Percentiles rank a stretch among this genome's conserved stretches.
These are phyloP conservation scores for Oreocharis arfaki DNA, from an alignment of 2,113 vertebrate species.

Conservation along the genomic window DNA sequence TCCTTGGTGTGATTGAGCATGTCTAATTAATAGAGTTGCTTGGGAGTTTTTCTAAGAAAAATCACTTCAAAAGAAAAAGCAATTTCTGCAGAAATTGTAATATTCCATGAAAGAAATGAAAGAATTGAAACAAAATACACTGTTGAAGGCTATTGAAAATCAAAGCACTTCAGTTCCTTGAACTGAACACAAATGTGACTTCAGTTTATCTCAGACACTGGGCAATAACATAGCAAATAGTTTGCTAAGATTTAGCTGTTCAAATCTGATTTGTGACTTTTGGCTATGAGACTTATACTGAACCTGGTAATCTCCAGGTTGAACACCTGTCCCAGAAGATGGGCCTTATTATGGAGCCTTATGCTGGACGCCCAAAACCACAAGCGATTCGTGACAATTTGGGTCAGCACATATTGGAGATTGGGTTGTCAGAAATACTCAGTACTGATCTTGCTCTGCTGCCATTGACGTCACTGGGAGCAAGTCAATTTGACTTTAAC, in stretches of 20 bases:
- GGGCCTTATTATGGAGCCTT: neutral
- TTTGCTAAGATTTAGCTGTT: neutral
- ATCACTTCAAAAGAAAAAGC: slow-evolving; percentile 17
- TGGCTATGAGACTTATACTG: neutral
- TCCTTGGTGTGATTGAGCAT: neutral
- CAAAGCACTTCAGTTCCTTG: neutral
- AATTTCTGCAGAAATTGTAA: slow-evolving; percentile 1
- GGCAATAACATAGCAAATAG: neutral
- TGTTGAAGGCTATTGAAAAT: neutral
- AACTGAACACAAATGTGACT: neutral
- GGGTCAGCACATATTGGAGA: neutral
- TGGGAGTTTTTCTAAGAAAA: slow-evolving; percentile 14
- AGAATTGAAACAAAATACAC: neutral
- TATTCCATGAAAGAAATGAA: neutral
- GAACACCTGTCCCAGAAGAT: neutral
- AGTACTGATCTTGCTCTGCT: neutral
- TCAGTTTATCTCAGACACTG: neutral
- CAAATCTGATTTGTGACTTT: neutral
- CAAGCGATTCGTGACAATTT: neutral
- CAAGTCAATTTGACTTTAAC: slow-evolving; percentile 32
- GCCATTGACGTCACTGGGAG: slow-evolving; percentile 11
- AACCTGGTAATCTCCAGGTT: neutral
- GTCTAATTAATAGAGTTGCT: slow-evolving; percentile 36
- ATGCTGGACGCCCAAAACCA: neutral
- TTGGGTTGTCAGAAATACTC: neutral